Evolutionary conservation across 2,113 vertebrate species (phyloP), one percentile per base, ranked within the genome.

Genomic region (Zootoca vivipara): DNA sequence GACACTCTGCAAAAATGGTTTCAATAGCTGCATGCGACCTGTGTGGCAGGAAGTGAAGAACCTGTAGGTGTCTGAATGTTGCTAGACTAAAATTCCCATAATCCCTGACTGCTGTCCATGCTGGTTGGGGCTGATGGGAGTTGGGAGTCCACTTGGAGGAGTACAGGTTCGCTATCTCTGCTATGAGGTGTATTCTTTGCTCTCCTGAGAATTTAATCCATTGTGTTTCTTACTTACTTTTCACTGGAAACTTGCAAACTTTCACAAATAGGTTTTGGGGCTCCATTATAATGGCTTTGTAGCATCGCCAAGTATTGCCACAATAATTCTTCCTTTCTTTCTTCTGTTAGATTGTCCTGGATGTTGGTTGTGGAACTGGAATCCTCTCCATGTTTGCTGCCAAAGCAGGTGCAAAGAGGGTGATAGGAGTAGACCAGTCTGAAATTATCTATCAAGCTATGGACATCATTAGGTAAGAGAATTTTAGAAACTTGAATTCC

Each of bases 371-470:
- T 92, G 99, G 99, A 79, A 99, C 98, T 35, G 98, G 98, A 91
- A 99, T 99, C 88, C 97, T 99, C 3, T 99, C 98, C 42, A 98
- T 99, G 98, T 99, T 99, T 93, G 99, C 98, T 5, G 98, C 98
- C 83, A 97, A 95, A 96, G 97, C 98, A 1, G 99, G 99, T 0
- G 99, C 99, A 1, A 98, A 96, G 94, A 97, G 96, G 78, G 98
- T 99, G 77, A 96, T 99, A 74, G 98, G 96, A 46, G 98, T 99
- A 0, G 99, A 99, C 96, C 99, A 99, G 38, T 99, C 99, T 33
- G 98, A 98, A 91, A 99, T 99, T 87, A 93, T 99, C 94, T 99
- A 99, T 94, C 98, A 99, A 92, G 98, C 99, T 79, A 99, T 99
- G 98, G 98, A 99, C 95, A 99, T 99, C 18, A 96, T 99, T 93